Percentiles rank a stretch among this genome's conserved stretches.
Evolutionary conservation across 2,888 invertebrate species (phyloP).

Genomic region (Phyllotreta cruciferae): DNA sequence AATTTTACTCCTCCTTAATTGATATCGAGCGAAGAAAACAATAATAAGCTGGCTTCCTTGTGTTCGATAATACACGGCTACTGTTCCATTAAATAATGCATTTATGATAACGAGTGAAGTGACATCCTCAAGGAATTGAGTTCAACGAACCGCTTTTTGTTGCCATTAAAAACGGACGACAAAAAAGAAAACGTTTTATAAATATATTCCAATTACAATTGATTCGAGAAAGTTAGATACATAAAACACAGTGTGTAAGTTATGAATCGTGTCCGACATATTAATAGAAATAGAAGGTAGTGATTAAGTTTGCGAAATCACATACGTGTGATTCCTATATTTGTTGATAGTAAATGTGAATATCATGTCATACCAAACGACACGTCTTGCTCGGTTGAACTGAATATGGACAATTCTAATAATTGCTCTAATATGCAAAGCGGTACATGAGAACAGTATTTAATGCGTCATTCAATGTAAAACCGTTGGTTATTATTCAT

Average conservation of each 20-base stretch:
- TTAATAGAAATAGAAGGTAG: conserved; percentile 17
- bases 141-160: too few relatives aligned
- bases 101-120: too few relatives aligned
- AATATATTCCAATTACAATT: too few relatives aligned
- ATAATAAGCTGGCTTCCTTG: too few relatives aligned
- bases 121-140: too few relatives aligned
- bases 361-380: conserved; percentile 34
- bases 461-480: conserved; percentile 30
- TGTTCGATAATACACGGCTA: too few relatives aligned
- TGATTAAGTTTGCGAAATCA: conserved; percentile 31
- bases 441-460: conserved; percentile 34
- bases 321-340: conserved; percentile 33
- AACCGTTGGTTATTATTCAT: conserved; percentile 23
- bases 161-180: too few relatives aligned
- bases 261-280: conserved; percentile 26
- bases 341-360: conserved; percentile 36
- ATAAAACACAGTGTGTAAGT: conserved; percentile 16
- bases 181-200: too few relatives aligned
- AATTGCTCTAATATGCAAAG: conserved; percentile 37
- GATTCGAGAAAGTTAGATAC: too few relatives aligned
- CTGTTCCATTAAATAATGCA: too few relatives aligned
- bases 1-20: too few relatives aligned
- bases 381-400: conserved; percentile 31
- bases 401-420: conserved; percentile 37
- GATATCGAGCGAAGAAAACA: too few relatives aligned